Conservation (phyloP, 2,797 vertebrate genomes). For the Gymnothorax reevesii region DNA sequence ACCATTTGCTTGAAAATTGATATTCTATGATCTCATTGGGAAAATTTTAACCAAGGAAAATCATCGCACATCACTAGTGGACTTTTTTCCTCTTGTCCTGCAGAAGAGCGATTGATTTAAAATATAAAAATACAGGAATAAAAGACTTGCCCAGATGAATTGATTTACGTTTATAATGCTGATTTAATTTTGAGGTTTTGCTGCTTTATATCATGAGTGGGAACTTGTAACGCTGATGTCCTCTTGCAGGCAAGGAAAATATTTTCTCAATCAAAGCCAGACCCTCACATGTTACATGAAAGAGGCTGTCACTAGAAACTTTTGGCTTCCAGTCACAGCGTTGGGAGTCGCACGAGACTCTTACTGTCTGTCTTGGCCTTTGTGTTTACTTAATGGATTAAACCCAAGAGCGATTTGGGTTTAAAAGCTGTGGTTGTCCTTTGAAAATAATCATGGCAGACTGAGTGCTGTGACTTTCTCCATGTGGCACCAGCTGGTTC, state of each 20-base stretch:
- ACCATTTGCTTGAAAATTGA: no score
- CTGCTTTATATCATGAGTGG: not conserved
- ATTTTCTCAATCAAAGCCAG: conserved; percentile 22
- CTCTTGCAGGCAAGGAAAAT: conserved; percentile 12
- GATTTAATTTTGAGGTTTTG: not conserved
- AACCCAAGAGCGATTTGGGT: not conserved
- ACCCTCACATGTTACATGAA: conserved; percentile 14
- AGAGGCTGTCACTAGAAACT: not conserved
- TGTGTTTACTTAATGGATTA: conserved; percentile 9
- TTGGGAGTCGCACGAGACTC: not conserved
- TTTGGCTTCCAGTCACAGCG: conserved; percentile 15
- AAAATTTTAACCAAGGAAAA: no score
- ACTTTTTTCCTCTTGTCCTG: no score
- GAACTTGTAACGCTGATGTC: conserved; percentile 2
- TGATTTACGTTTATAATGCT: no score
- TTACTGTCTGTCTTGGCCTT: not conserved
- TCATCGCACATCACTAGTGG: no score
- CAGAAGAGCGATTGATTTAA: no score
- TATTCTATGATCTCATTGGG: no score
- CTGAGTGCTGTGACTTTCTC: not conserved
- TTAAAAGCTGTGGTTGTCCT: conserved; percentile 6
- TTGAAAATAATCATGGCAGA: not conserved
- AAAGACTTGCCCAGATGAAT: no score
- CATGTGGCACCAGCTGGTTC: not conserved
- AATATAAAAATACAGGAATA: no score